These are phyloP conservation scores for Equus quagga DNA, from an alignment of 2,113 vertebrate genomes.

Conservation along the genomic window DNA sequence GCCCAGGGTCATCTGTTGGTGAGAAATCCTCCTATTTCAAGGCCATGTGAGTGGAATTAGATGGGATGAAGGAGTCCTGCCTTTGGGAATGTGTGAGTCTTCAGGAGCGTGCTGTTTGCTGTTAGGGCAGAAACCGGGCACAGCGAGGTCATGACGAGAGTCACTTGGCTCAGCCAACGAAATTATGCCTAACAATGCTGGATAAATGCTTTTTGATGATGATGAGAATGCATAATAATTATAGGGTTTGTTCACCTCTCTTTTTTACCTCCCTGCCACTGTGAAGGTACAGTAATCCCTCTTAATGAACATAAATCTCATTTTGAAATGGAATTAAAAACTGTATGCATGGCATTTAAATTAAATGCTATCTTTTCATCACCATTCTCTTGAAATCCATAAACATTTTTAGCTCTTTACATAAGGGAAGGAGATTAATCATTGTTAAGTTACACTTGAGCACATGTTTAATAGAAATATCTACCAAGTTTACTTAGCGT, in stretches of 20 bases:
- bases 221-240: constrained; percentile 71
- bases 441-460: constrained; percentile 22
- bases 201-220: constrained; percentile 60
- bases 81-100: background rate
- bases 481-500: constrained; percentile 5
- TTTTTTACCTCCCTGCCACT: constrained; percentile 24
- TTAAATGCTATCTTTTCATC: constrained; percentile 58
- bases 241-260: constrained; percentile 60
- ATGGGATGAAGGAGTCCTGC: background rate
- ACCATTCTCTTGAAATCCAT: constrained; percentile 56
- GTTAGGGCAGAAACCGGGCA: background rate
- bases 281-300: constrained; percentile 61
- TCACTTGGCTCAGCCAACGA: constrained; percentile 49
- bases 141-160: background rate
- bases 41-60: background rate
- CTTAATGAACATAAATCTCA: constrained; percentile 71
- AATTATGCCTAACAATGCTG: constrained; percentile 34
- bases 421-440: constrained; percentile 53
- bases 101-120: background rate
- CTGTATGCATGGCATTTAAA: constrained; percentile 29
- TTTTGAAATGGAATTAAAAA: constrained; percentile 60
- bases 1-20: background rate
- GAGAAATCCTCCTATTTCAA: background rate
- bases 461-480: constrained; percentile 49
- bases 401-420: constrained; percentile 56